Conservation (phyloP, 2,888 invertebrate species). For the Ophion ventricosus region DNA sequence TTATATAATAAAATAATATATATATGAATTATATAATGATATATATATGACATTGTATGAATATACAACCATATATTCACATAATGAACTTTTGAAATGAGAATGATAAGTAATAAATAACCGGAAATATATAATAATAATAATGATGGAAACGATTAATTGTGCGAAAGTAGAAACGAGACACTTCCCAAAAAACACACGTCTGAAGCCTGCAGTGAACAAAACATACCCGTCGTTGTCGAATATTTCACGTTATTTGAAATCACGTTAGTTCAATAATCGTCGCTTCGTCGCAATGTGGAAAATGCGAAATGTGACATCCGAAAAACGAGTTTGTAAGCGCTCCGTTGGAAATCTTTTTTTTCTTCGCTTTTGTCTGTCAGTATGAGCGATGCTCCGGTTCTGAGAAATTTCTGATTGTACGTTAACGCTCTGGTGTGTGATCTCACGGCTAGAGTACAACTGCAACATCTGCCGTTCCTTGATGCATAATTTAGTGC, state of each 20-base stretch:
- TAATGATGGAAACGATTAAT: background rate
- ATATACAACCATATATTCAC: too few species aligned
- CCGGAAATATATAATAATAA: background rate
- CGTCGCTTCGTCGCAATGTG: background rate
- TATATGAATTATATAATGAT: too few species aligned
- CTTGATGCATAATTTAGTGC: conserved; percentile 14
- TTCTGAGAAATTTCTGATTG: conserved; percentile 47
- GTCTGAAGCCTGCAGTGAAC: too few species aligned
- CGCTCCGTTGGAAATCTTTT: conserved; percentile 27
- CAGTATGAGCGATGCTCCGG: conserved; percentile 30
- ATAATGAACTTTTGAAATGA: background rate
- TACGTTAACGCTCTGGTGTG: conserved; percentile 8
- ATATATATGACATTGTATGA: too few species aligned
- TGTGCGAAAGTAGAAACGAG: background rate
- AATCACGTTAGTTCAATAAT: background rate
- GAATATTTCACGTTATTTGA: background rate
- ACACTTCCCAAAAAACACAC: background rate
- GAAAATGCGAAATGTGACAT: background rate
- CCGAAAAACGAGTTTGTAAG: background rate
- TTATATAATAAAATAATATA: too few species aligned
- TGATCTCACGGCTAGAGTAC: conserved; percentile 3
- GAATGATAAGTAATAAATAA: background rate
- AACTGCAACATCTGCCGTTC: conserved; percentile 50
- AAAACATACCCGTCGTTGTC: background rate
- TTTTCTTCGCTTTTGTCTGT: conserved; percentile 47